Conservation (phyloP, 2,797 vertebrate species). For the Arvicola amphibius region DNA sequence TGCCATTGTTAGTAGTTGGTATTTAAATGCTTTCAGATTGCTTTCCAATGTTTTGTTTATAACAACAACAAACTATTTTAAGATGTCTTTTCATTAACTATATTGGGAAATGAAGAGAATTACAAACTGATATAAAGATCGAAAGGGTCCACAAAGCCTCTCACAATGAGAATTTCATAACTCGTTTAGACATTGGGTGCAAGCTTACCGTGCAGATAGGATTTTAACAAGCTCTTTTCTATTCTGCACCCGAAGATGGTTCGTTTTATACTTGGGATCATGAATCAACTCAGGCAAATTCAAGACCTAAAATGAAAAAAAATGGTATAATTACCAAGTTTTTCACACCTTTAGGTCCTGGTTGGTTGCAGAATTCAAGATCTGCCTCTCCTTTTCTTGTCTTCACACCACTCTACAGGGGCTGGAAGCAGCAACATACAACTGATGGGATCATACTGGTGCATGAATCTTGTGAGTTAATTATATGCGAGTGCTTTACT, state of each 20-base stretch:
- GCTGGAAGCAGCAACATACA: neutral
- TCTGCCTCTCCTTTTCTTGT: neutral
- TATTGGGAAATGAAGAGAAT: slow-evolving; percentile 22
- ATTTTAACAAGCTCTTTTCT: slow-evolving; percentile 89
- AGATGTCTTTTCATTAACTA: slow-evolving; percentile 41
- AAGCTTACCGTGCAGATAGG: slow-evolving; percentile 90
- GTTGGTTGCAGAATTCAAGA: neutral
- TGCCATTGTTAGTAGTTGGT: neutral
- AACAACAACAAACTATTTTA: slow-evolving; percentile 32
- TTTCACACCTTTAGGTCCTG: neutral
- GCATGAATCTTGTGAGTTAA: neutral
- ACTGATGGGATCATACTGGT: neutral
- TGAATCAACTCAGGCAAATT: slow-evolving; percentile 88
- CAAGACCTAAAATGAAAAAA: slow-evolving; percentile 89
- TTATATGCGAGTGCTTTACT: slow-evolving; percentile 4
- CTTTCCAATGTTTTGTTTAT: slow-evolving; percentile 41
- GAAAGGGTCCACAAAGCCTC: neutral
- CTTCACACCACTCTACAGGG: neutral
- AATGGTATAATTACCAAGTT: slow-evolving; percentile 28
- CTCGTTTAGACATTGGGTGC: neutral
- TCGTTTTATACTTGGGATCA: slow-evolving; percentile 92
- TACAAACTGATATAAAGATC: slow-evolving; percentile 28
- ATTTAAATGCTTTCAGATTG: neutral
- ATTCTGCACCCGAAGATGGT: slow-evolving; percentile 93
- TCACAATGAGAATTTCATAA: slow-evolving; percentile 1